These are phyloP conservation scores for Armadillidium nasatum DNA, from an alignment of 1,140 invertebrate species.

Conservation along the genomic window DNA sequence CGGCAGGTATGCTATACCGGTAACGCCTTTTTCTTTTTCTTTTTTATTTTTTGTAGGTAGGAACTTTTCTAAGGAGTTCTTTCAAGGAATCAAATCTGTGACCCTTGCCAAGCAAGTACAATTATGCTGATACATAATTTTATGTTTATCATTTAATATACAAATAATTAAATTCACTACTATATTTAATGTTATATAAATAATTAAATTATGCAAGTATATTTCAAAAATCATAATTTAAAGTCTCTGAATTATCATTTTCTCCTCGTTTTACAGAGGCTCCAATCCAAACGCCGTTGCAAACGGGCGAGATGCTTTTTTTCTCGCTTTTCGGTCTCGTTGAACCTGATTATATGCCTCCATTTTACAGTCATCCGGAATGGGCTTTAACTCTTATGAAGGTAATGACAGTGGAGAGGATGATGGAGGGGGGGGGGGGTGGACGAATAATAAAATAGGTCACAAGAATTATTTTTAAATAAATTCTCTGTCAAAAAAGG, in stretches of 20 bases:
- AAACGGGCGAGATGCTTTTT: conserved; percentile 94
- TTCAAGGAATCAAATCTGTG: background rate
- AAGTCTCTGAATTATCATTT: background rate
- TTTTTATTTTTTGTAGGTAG: background rate
- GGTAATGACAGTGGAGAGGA: conserved; percentile 29
- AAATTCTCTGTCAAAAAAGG: background rate
- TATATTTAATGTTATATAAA: no score
- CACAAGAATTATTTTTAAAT: background rate
- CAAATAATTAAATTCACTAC: no score
- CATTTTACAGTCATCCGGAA: conserved; percentile 43
- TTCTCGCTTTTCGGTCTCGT: conserved; percentile 96
- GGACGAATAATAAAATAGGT: no score
- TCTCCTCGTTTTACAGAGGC: conserved; percentile 52
- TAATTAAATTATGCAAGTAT: no score
- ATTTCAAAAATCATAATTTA: no score
- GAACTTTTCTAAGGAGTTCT: background rate
- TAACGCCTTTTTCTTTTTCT: background rate
- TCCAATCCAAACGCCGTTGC: conserved; percentile 59
- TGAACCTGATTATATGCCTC: conserved; percentile 65
- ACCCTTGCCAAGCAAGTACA: background rate
- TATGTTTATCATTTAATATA: no score
- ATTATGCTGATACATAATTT: no score
- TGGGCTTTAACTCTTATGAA: conserved; percentile 45
- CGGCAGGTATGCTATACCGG: conserved; percentile 29
- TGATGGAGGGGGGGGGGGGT: no score